Evolutionary conservation across 2,113 vertebrate genomes (phyloP).

Genomic region (Periophthalmus modestus): DNA sequence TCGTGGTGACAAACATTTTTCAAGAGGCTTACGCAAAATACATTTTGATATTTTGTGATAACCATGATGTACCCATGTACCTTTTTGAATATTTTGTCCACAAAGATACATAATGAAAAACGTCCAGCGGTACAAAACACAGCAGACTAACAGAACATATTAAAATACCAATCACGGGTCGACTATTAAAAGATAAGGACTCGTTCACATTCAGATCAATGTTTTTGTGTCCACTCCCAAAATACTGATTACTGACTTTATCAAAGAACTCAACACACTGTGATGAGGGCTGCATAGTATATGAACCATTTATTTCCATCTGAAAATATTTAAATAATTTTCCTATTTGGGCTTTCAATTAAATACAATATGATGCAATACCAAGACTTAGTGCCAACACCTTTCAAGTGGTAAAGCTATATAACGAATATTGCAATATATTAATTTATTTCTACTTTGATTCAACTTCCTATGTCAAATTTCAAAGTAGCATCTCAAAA

Average conservation of each 20-base stretch:
- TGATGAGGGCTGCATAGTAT: constrained; percentile 7
- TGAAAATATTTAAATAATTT: not conserved
- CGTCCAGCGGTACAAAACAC: constrained; percentile 32
- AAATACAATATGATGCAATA: not conserved
- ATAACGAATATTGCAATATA: not conserved
- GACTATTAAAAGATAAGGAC: constrained; percentile 21
- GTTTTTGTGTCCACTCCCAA: constrained; percentile 26
- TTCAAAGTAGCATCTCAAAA: constrained; percentile 6
- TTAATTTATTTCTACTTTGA: not conserved
- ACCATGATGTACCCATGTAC: constrained; percentile 1
- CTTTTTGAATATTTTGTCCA: constrained; percentile 11
- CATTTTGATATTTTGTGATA: not conserved
- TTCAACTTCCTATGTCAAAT: not conserved
- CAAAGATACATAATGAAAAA: constrained; percentile 26
- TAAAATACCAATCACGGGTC: constrained; percentile 28
- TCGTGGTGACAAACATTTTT: constrained; percentile 18
- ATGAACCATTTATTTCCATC: not conserved
- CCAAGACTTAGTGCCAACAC: not conserved
- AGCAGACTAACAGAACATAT: constrained; percentile 29
- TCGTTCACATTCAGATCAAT: constrained; percentile 49
- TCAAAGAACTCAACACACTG: constrained; percentile 2
- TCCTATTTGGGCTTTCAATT: not conserved
- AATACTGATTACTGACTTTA: constrained; percentile 35
- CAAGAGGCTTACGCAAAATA: constrained; percentile 2
- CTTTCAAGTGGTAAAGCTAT: not conserved